These are phyloP conservation scores for Thryonomys swinderianus DNA, from an alignment of 2,113 vertebrate species.

Conservation along the genomic window DNA sequence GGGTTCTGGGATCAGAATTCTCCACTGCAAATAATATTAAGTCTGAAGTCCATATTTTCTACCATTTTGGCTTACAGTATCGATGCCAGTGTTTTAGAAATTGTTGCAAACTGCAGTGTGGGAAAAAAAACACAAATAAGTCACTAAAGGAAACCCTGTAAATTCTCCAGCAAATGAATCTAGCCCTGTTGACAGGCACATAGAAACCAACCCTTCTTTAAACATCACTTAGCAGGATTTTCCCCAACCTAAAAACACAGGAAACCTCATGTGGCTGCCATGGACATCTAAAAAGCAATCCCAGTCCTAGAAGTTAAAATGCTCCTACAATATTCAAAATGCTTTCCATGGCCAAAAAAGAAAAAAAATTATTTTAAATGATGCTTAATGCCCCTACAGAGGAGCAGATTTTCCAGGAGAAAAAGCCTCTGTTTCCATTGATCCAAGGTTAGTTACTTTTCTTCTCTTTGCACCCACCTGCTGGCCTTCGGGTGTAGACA, in stretches of 20 bases:
- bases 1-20: slow-evolving; percentile 22
- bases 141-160: not conserved
- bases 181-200: not conserved
- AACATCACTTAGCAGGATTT: not conserved
- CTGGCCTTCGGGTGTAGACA: not conserved
- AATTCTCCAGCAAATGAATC: not conserved
- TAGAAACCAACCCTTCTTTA: not conserved
- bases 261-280: not conserved
- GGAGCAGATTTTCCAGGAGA: not conserved
- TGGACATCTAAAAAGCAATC: slow-evolving; percentile 18
- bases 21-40: slow-evolving; percentile 40
- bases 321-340: slow-evolving; percentile 8
- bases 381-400: not conserved
- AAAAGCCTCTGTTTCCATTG: not conserved
- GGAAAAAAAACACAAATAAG: slow-evolving; percentile 36
- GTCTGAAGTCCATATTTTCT: not conserved
- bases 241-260: slow-evolving; percentile 35
- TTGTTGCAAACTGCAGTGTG: not conserved
- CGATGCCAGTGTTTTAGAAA: slow-evolving; percentile 51
- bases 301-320: slow-evolving; percentile 33
- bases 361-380: not conserved
- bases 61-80: not conserved
- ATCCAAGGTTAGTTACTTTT: not conserved
- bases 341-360: not conserved
- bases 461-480: not conserved